Conservation (phyloP, 2,888 invertebrate species). For the Drosophila kuntzei region DNA sequence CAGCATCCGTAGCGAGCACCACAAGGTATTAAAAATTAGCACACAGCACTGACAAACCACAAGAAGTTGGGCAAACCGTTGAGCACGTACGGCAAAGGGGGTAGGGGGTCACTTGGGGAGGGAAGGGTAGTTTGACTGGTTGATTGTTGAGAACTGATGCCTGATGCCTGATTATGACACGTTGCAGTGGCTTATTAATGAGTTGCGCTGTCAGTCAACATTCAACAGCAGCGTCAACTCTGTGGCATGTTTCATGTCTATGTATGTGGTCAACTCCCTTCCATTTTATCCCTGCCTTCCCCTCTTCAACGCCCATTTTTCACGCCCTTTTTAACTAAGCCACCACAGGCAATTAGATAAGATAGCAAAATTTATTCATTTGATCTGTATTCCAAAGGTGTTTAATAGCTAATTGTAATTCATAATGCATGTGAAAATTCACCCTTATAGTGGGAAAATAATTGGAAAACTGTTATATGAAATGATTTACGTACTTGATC, state of each 20-base stretch:
- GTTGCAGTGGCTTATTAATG: slow-evolving; percentile 43
- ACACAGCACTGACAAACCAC: slow-evolving; percentile 42
- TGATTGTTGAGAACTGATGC: slow-evolving; percentile 12
- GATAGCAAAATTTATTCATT: no score
- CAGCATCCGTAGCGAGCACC: slow-evolving; percentile 43
- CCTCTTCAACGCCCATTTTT: not conserved
- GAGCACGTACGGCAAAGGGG: slow-evolving; percentile 1
- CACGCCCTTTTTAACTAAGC: not conserved
- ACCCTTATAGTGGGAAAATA: no score
- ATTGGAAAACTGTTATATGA: no score
- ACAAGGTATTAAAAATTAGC: slow-evolving; percentile 63
- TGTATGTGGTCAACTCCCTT: slow-evolving; percentile 19
- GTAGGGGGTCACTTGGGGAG: not conserved
- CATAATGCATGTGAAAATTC: no score
- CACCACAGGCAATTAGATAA: no score
- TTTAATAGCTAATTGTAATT: no score
- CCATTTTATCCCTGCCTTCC: no score
- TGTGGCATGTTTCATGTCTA: slow-evolving; percentile 15
- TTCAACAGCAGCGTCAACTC: slow-evolving; percentile 18
- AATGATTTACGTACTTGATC: no score
- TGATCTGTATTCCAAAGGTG: no score
- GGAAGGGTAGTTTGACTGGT: slow-evolving; percentile 4
- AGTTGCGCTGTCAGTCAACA: slow-evolving; percentile 35
- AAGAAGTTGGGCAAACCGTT: slow-evolving; percentile 39
- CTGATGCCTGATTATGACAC: slow-evolving; percentile 45